Percentiles rank a stretch among this genome's conserved stretches.
These are phyloP conservation scores for Seriola rivoliana DNA, from an alignment of 2,113 vertebrate genomes.

Conservation along the genomic window DNA sequence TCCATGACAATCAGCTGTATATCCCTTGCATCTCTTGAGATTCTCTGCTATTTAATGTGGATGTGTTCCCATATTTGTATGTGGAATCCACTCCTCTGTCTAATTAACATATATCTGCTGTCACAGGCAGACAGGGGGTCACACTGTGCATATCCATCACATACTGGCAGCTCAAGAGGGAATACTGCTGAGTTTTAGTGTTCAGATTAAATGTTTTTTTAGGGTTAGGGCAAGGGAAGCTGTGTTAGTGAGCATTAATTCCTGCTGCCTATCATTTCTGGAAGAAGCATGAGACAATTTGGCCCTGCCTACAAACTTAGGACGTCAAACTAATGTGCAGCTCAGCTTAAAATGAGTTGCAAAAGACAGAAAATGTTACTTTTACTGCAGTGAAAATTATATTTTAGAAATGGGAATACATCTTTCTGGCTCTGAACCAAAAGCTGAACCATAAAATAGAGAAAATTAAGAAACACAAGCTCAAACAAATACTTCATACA, in stretches of 20 bases:
- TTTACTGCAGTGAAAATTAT: background rate
- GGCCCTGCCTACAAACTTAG: slow-evolving; percentile 7
- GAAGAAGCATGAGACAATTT: slow-evolving; percentile 16
- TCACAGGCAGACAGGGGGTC: background rate
- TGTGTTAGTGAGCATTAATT: slow-evolving; percentile 27
- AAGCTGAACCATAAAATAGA: background rate
- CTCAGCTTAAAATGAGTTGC: slow-evolving; percentile 18
- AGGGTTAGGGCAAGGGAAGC: background rate
- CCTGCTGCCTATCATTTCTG: slow-evolving; percentile 22
- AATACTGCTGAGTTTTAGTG: background rate
- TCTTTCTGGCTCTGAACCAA: background rate
- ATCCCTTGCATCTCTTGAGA: background rate
- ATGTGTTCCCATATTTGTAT: slow-evolving; percentile 10
- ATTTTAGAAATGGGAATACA: background rate
- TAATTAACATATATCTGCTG: slow-evolving; percentile 34
- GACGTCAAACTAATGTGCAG: slow-evolving; percentile 24
- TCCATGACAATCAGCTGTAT: background rate
- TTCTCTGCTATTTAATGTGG: slow-evolving; percentile 17
- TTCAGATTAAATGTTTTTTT: background rate
- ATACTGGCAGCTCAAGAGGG: slow-evolving; percentile 22
- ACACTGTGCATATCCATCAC: slow-evolving; percentile 45
- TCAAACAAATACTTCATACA: slow-evolving; percentile 18
- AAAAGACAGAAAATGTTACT: background rate
- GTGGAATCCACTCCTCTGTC: background rate
- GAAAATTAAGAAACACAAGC: slow-evolving; percentile 14